Evolutionary conservation across 1,140 invertebrate genomes (phyloP).

Genomic region (Scaptomyza hsui): DNA sequence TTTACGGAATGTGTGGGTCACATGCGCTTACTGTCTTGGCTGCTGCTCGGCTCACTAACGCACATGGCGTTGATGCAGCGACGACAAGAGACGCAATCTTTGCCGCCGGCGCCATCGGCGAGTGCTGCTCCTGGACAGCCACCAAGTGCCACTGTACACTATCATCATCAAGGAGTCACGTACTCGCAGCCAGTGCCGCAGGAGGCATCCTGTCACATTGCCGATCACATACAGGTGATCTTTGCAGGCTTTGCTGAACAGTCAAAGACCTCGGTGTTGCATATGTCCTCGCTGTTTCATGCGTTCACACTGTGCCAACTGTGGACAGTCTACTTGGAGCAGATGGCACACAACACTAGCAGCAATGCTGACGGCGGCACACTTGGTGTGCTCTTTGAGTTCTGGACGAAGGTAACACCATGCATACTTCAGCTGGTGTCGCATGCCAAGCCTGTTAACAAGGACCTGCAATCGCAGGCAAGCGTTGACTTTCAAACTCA

Average conservation of each 20-base stretch:
- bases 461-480: slow-evolving; percentile 46
- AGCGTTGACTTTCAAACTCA: slow-evolving; percentile 68
- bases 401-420: slow-evolving; percentile 99
- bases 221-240: slow-evolving; percentile 98
- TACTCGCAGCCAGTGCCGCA: slow-evolving; percentile 95
- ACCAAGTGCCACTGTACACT: slow-evolving; percentile 58
- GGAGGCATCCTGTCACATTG: slow-evolving; percentile 97
- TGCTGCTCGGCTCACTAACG: slow-evolving; percentile 96
- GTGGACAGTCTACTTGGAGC: slow-evolving; percentile 99
- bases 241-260: slow-evolving; percentile 98
- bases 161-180: slow-evolving; percentile 78
- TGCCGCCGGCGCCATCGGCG: slow-evolving; percentile 48
- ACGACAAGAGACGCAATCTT: slow-evolving; percentile 66
- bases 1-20: slow-evolving; percentile 98
- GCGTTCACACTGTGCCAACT: slow-evolving; percentile 94
- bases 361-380: slow-evolving; percentile 90
- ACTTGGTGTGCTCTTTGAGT: slow-evolving; percentile 96
- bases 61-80: slow-evolving; percentile 87
- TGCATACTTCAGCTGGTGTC: slow-evolving; percentile 96
- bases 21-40: slow-evolving; percentile 97
- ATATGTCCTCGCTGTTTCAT: slow-evolving; percentile 96
- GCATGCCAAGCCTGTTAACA: slow-evolving; percentile 92
- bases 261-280: slow-evolving; percentile 93
- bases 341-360: slow-evolving; percentile 88
- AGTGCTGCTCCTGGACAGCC: slow-evolving; percentile 41